These are phyloP conservation scores for Aspidoscelis tigris DNA, from an alignment of 2,113 vertebrate species.

Conservation along the genomic window DNA sequence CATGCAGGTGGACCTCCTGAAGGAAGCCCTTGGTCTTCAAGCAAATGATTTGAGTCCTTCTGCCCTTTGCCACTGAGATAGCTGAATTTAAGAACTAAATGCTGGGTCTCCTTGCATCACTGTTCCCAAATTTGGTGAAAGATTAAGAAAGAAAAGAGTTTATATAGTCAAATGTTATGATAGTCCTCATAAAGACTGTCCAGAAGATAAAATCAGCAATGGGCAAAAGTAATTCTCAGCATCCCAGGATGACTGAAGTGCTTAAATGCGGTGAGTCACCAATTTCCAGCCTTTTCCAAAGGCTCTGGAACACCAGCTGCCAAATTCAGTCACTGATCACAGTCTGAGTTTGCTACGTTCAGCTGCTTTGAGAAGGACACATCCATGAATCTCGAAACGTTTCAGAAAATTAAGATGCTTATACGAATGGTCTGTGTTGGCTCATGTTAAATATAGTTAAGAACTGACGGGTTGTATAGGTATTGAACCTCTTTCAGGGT, in stretches of 20 bases:
- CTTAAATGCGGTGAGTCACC: background rate
- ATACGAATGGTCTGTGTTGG: background rate
- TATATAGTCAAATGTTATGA: background rate
- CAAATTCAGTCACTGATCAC: background rate
- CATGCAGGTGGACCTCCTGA: background rate
- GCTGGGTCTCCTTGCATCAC: background rate
- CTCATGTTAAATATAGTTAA: background rate
- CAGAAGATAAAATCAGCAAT: background rate
- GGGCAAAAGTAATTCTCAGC: background rate
- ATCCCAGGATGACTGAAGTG: background rate
- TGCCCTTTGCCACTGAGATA: background rate
- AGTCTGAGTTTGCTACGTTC: background rate
- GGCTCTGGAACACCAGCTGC: background rate
- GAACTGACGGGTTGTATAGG: background rate
- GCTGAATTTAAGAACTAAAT: background rate
- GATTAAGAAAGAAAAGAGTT: background rate
- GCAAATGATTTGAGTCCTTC: background rate
- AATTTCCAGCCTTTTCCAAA: background rate
- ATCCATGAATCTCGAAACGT: background rate
- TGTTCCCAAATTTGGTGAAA: background rate
- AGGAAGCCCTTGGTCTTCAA: background rate
- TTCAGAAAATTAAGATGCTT: background rate
- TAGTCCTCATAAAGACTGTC: background rate
- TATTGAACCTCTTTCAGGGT: background rate
- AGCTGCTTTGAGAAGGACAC: background rate